Conservation (phyloP, 1,140 invertebrate genomes). For the Pseudomyrmex sp. region DNA sequence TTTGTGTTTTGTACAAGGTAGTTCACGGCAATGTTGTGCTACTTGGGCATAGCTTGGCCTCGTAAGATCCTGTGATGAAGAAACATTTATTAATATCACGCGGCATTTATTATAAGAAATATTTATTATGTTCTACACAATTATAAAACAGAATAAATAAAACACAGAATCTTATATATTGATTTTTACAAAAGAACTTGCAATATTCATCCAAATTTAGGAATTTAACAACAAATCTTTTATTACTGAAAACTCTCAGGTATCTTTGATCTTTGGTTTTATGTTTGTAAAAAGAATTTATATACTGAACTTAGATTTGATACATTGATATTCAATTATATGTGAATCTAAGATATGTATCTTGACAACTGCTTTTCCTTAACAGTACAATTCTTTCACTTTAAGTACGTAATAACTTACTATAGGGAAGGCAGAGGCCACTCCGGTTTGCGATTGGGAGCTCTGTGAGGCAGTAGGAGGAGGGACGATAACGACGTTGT, state of each 20-base stretch:
- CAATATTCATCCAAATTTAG: background rate
- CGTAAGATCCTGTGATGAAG: conserved; percentile 83
- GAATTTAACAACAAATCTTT: background rate
- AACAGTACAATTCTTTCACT: background rate
- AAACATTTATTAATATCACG: conserved; percentile 46
- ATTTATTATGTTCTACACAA: background rate
- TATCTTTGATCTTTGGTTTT: no score
- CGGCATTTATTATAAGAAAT: background rate
- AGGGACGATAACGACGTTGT: conserved; percentile 66
- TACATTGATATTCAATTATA: no score
- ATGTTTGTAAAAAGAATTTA: no score
- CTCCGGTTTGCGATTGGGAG: conserved; percentile 82
- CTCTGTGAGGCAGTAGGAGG: conserved; percentile 80
- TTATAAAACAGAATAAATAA: background rate
- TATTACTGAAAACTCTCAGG: no score
- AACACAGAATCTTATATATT: background rate
- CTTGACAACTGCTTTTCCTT: no score
- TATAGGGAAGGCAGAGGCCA: conserved; percentile 80
- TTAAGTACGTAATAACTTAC: conserved; percentile 74
- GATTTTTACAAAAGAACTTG: background rate
- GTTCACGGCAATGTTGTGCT: conserved; percentile 90
- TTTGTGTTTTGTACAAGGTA: conserved; percentile 85
- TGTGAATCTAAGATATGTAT: no score
- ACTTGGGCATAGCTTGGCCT: conserved; percentile 94
- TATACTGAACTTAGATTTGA: no score